phyloP scores from a whole-genome alignment of 2,113 vertebrate species.

The Lates calcarifer region DNA sequence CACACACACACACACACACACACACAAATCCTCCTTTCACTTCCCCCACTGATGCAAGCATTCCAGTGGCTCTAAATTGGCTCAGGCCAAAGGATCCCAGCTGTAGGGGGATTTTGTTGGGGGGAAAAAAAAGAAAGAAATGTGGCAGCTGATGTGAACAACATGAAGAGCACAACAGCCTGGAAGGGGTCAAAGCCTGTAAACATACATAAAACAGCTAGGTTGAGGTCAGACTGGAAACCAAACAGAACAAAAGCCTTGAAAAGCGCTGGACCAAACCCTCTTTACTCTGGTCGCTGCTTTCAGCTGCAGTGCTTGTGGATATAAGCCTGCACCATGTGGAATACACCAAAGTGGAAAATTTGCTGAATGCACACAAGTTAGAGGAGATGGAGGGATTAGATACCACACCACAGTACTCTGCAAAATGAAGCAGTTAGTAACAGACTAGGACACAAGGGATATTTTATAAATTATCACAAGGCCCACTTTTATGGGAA shows the following conservation, averaged over 20 bases:
- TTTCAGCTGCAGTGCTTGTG: slow-evolving; percentile 20
- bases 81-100: slow-evolving; percentile 34
- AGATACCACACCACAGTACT: slow-evolving; percentile 33
- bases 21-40: background rate
- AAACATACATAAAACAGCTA: slow-evolving; percentile 30
- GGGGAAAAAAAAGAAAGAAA: slow-evolving; percentile 5
- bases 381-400: slow-evolving; percentile 48
- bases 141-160: slow-evolving; percentile 48
- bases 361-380: slow-evolving; percentile 48
- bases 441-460: slow-evolving; percentile 3
- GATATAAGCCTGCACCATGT: slow-evolving; percentile 40
- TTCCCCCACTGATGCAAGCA: slow-evolving; percentile 21
- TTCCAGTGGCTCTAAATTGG: slow-evolving; percentile 38
- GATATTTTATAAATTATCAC: background rate
- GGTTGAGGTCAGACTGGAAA: slow-evolving; percentile 43
- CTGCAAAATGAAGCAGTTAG: slow-evolving; percentile 48
- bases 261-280: slow-evolving; percentile 10
- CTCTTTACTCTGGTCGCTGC: slow-evolving; percentile 32
- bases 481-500: background rate
- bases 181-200: slow-evolving; percentile 20
- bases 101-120: slow-evolving; percentile 40
- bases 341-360: slow-evolving; percentile 50
- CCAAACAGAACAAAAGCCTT: slow-evolving; percentile 50
- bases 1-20: slow-evolving; percentile 4
- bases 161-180: slow-evolving; percentile 27